Evolutionary conservation across 1,140 invertebrate genomes (phyloP), one percentile per base, ranked within the genome.

Genomic region (Drosophila lacteicornis): DNA sequence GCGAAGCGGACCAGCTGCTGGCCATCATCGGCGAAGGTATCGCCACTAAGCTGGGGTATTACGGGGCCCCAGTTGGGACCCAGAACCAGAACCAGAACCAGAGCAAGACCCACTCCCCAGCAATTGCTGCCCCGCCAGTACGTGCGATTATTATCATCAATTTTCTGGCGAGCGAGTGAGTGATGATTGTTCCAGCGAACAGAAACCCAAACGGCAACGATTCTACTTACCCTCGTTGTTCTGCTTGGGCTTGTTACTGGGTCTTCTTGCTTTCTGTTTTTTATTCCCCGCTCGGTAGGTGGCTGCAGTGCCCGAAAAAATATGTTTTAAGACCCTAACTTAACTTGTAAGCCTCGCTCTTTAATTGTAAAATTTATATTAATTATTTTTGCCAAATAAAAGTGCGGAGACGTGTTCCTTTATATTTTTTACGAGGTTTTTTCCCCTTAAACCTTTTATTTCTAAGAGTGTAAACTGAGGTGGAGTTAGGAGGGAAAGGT

Each of bases 61-160:
- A 79, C 55, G 17, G 68, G 36, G 12, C 12, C 36, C 36, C 53
- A 40, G 36, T n/a, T 56, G 36, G 53, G 36, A 56, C 53, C 19
- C 33, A 33, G 9, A 30, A 17, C 25, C 22, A 25, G 22, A 25
- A 25, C 22, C 25, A 11, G 25, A 27, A 4, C 55, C 33, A 45
- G 43, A 76, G 53, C 22, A 22, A 22, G 8, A 17, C 57, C 62
- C 62, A 45, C 68, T 56, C 51, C 67, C 19, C 38, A 42, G 17
- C 71, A 76, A 74, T 75, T 80, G 77, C 49, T 49, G 51, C 57
- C 56, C 40, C 78, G 55, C 50, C 71, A 58, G 80, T 79, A 86
- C 83, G 80, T 90, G 84, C 84, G 84, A 88, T 88, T 88, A 88
- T 88, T 88, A 88, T 90, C 84, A 88, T 90, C 85, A 88, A 88